phyloP scores from a whole-genome alignment of 35 echinoderm and acorn worm species.

The Patiria miniata region DNA sequence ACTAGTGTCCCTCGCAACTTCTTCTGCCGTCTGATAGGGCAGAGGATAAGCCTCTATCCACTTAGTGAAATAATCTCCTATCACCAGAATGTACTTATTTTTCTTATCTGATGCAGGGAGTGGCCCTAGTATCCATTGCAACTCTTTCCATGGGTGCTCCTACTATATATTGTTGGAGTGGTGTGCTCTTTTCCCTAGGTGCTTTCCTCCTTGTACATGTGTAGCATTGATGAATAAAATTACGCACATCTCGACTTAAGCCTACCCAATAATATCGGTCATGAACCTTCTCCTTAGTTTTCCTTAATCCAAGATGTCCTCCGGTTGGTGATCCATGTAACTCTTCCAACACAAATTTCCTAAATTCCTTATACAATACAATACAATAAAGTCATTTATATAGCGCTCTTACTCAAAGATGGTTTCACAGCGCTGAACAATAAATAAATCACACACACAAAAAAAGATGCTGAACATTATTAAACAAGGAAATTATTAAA shows the following conservation, averaged over 20 bases:
- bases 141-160: constrained; percentile 43
- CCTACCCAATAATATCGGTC: constrained; percentile 35
- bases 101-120: constrained; percentile 13
- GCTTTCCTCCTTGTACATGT: constrained; percentile 36
- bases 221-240: background rate
- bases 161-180: constrained; percentile 39
- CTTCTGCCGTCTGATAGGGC: constrained; percentile 40
- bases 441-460: too few relatives aligned
- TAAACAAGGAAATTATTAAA: too few relatives aligned
- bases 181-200: constrained; percentile 8
- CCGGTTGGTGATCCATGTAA: constrained; percentile 7
- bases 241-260: background rate
- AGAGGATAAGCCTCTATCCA: constrained; percentile 78
- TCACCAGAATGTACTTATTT: too few relatives aligned
- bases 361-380: too few relatives aligned
- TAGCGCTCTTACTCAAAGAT: too few relatives aligned
- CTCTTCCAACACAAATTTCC: background rate
- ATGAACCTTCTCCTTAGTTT: constrained; percentile 22
- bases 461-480: too few relatives aligned
- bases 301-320: constrained; percentile 52
- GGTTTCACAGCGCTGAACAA: too few relatives aligned
- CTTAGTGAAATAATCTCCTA: constrained; percentile 84
- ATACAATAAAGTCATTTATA: too few relatives aligned
- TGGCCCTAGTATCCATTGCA: constrained; percentile 73
- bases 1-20: background rate